These are phyloP conservation scores for Nomada goodeniana DNA, from an alignment of 2,888 invertebrate species.

Conservation along the genomic window DNA sequence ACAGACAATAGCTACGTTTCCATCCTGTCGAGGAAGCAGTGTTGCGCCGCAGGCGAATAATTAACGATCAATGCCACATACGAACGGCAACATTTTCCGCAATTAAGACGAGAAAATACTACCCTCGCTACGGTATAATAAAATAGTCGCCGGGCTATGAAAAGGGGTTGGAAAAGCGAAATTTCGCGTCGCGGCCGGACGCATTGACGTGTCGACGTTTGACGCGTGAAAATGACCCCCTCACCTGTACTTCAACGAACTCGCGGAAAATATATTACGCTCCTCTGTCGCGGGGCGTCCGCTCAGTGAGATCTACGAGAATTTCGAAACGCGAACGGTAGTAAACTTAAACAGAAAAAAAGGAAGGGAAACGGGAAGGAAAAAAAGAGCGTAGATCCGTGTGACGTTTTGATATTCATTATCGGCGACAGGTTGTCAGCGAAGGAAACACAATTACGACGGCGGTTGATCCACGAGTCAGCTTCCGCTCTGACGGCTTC, in stretches of 20 bases:
- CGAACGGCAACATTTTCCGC: slow-evolving; percentile 42
- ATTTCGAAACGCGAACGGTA: neutral
- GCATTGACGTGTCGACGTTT: slow-evolving; percentile 36
- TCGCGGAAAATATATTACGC: slow-evolving; percentile 25
- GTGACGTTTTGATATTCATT: slow-evolving; percentile 66
- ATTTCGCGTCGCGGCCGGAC: slow-evolving; percentile 26
- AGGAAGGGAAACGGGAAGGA: neutral
- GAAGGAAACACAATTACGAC: slow-evolving; percentile 69
- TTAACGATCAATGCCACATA: slow-evolving; percentile 52
- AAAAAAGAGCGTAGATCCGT: neutral
- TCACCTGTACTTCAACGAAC: neutral
- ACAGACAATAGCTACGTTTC: slow-evolving; percentile 28
- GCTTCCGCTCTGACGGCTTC: slow-evolving; percentile 54
- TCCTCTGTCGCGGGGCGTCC: slow-evolving; percentile 1
- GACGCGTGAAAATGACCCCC: slow-evolving; percentile 40
- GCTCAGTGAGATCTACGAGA: slow-evolving; percentile 11
- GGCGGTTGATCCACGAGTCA: slow-evolving; percentile 64
- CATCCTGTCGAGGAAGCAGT: slow-evolving; percentile 6
- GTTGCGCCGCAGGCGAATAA: slow-evolving; percentile 32
- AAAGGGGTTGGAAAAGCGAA: neutral
- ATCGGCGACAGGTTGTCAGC: slow-evolving; percentile 69
- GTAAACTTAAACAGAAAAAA: neutral
- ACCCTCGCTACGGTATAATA: slow-evolving; percentile 9
- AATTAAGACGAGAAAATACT: slow-evolving; percentile 45
- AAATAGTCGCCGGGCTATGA: neutral